Conservation (phyloP, 23 tunicate species). For the Ciona savignyi region DNA sequence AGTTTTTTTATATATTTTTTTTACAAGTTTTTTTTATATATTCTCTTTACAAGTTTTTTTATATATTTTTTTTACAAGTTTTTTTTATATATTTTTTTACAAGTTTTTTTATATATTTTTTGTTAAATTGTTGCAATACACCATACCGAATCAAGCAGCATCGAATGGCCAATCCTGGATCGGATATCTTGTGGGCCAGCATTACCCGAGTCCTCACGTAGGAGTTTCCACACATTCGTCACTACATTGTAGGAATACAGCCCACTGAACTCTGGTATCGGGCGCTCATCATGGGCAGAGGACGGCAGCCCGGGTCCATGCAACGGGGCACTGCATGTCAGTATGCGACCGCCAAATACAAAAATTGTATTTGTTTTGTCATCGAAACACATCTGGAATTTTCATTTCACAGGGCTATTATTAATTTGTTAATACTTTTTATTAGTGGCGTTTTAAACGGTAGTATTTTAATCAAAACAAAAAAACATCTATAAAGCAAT, state of each 20-base stretch:
- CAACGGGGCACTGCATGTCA: constrained; percentile 10
- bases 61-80: too few species aligned
- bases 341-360: constrained; percentile 69
- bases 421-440: too few species aligned
- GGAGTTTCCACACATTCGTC: constrained; percentile 36
- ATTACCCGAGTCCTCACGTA: constrained; percentile 80
- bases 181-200: constrained; percentile 81
- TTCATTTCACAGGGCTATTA: too few species aligned
- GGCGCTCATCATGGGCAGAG: constrained; percentile 15
- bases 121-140: not conserved
- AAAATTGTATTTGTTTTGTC: constrained; percentile 47
- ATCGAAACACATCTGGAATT: constrained; percentile 80
- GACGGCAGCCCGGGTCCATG: constrained; percentile 40
- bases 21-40: too few species aligned
- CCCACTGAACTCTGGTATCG: constrained; percentile 71
- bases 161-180: constrained; percentile 74
- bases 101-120: not conserved
- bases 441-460: too few species aligned
- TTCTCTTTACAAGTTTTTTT: too few species aligned
- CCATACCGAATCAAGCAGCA: constrained; percentile 57
- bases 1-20: too few species aligned
- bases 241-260: constrained; percentile 54
- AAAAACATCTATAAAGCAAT: too few species aligned
- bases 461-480: too few species aligned
- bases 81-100: too few species aligned